phyloP scores from a whole-genome alignment of 2,888 invertebrate species.

The Caprella mutica region DNA sequence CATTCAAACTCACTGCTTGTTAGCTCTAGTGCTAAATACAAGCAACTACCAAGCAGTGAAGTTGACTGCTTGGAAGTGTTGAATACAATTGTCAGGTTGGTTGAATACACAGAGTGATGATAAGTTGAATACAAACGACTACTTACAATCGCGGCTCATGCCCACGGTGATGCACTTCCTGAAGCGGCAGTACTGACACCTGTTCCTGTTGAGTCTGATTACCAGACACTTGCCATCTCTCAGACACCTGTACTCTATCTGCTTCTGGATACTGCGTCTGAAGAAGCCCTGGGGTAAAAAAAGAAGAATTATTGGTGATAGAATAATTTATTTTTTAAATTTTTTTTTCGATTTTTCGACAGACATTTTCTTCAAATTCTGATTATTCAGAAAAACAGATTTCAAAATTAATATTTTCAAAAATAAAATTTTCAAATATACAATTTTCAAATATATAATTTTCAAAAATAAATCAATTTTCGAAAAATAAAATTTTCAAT shows the following conservation, averaged over 20 bases:
- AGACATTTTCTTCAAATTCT: not conserved
- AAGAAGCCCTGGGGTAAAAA: slow-evolving; percentile 68
- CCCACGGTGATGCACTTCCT: slow-evolving; percentile 92
- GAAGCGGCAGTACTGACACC: slow-evolving; percentile 92
- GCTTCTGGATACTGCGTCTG: slow-evolving; percentile 88
- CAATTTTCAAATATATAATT: no score
- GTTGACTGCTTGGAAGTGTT: no score
- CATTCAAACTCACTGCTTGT: no score
- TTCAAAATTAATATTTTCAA: no score
- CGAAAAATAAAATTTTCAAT: no score
- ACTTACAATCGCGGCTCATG: slow-evolving; percentile 95
- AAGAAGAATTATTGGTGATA: not conserved
- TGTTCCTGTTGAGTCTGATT: slow-evolving; percentile 81
- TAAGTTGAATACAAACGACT: no score
- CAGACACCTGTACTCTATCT: slow-evolving; percentile 88
- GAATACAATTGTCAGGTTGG: no score
- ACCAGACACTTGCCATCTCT: slow-evolving; percentile 89
- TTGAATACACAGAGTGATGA: no score
- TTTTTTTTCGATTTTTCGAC: not conserved
- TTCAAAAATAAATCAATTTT: no score
- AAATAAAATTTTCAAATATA: no score
- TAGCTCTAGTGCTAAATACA: no score
- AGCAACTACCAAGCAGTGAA: no score
- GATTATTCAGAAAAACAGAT: not conserved
- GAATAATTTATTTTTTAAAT: not conserved